Percentiles rank a stretch among this genome's conserved stretches.
phyloP scores from a whole-genome alignment of 2,888 invertebrate genomes.

The Hydroisotoma schaefferi region DNA sequence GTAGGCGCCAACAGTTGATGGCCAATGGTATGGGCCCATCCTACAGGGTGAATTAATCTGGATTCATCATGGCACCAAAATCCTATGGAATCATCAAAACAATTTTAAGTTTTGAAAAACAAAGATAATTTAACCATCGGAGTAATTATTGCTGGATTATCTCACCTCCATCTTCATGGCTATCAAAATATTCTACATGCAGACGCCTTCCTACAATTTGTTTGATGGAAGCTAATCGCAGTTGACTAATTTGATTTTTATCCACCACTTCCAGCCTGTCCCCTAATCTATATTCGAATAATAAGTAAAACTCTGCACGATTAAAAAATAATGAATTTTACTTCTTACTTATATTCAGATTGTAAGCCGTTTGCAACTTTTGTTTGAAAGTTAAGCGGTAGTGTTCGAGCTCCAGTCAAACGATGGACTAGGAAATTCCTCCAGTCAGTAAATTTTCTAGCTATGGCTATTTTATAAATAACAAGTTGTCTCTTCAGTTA shows the following conservation, averaged over 20 bases:
- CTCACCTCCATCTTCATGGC: conserved; percentile 53
- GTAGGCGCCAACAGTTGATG: conserved; percentile 79
- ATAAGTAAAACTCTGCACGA: not conserved
- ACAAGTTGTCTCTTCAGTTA: no score
- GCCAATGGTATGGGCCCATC: conserved; percentile 90
- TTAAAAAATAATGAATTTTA: not conserved
- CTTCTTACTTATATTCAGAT: conserved; percentile 64
- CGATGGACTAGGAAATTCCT: conserved; percentile 88
- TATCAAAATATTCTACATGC: conserved; percentile 84
- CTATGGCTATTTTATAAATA: conserved; percentile 61
- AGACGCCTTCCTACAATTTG: conserved; percentile 89
- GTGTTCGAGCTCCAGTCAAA: conserved; percentile 88
- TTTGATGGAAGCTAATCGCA: conserved; percentile 78
- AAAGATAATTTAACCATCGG: not conserved
- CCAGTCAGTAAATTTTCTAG: conserved; percentile 92
- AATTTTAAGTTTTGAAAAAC: not conserved
- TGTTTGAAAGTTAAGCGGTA: conserved; percentile 86
- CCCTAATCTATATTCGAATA: conserved; percentile 59
- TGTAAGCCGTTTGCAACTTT: conserved; percentile 80
- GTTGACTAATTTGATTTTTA: conserved; percentile 90
- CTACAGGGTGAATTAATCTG: conserved; percentile 88
- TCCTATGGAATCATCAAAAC: conserved; percentile 26
- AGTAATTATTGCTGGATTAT: not conserved
- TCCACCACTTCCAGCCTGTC: conserved; percentile 90
- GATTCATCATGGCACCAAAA: conserved; percentile 98